Conservation (phyloP, 37 sponge, comb jelly and placozoan genomes). For the Cladorhizidae sp. region DNA sequence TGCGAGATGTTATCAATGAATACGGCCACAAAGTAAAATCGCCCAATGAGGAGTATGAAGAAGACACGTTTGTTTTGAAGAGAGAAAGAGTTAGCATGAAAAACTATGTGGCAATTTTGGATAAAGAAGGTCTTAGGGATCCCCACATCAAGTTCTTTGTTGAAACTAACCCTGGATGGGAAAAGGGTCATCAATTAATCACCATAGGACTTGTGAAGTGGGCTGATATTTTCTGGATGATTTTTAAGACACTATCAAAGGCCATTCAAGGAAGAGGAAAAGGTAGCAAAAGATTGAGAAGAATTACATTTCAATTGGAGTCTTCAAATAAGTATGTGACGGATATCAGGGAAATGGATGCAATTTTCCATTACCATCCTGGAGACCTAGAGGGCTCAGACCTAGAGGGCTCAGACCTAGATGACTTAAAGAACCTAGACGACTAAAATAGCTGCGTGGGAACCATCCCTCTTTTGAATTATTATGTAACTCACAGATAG, state of each 20-base stretch:
- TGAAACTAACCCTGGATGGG: conserved; percentile 69
- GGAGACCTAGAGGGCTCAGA: too few relatives aligned
- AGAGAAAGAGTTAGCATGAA: conserved; percentile 40
- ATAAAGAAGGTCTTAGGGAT: conserved; percentile 29
- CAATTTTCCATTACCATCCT: too few relatives aligned
- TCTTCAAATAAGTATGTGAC: too few relatives aligned
- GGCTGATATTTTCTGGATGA: conserved; percentile 5
- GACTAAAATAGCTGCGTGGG: too few relatives aligned
- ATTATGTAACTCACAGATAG: too few relatives aligned
- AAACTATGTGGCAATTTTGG: conserved; percentile 37
- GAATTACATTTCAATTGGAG: too few relatives aligned
- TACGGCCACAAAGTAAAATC: conserved; percentile 30
- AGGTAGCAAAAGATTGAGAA: too few relatives aligned
- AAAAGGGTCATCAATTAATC: conserved; percentile 58
- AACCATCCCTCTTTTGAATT: too few relatives aligned
- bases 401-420: too few relatives aligned
- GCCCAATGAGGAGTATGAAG: conserved; percentile 39
- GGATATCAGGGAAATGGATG: too few relatives aligned
- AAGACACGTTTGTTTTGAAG: conserved; percentile 50
- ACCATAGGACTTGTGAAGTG: conserved; percentile 34
- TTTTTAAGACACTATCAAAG: neutral
- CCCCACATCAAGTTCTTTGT: conserved; percentile 77
- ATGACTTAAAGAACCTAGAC: too few relatives aligned
- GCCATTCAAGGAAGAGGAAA: neutral
- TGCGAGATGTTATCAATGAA: conserved; percentile 51